Conservation (phyloP, 2,888 invertebrate genomes). For the Brenthis daphne region DNA sequence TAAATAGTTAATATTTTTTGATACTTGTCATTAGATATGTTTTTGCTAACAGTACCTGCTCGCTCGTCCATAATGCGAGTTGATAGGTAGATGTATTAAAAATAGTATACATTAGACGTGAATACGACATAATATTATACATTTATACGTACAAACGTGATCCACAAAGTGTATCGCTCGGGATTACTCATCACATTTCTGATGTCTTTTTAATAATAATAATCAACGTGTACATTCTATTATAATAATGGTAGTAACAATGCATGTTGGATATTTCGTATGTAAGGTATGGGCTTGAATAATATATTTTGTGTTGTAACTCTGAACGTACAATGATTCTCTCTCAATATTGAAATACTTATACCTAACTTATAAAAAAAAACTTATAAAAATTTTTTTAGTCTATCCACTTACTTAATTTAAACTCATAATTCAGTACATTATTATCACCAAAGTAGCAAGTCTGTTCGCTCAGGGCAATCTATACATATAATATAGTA, state of each 20-base stretch:
- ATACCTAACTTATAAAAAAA: too few species aligned
- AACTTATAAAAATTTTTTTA: too few species aligned
- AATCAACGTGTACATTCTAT: slow-evolving; percentile 35
- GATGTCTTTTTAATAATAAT: slow-evolving; percentile 39
- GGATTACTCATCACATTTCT: slow-evolving; percentile 56
- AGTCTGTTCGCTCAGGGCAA: too few species aligned
- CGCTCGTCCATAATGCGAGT: slow-evolving; percentile 81
- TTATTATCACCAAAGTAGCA: too few species aligned
- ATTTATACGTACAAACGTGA: slow-evolving; percentile 40
- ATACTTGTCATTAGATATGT: slow-evolving; percentile 14
- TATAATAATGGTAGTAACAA: slow-evolving; percentile 37
- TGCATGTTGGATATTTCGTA: slow-evolving; percentile 13
- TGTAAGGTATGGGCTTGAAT: not conserved
- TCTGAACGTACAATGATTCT: not conserved
- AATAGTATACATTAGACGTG: slow-evolving; percentile 81
- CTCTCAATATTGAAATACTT: not conserved
- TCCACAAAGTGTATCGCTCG: slow-evolving; percentile 51
- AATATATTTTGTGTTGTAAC: not conserved
- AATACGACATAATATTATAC: slow-evolving; percentile 69
- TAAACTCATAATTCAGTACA: too few species aligned
- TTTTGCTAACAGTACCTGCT: slow-evolving; percentile 64
- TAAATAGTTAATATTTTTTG: not conserved
- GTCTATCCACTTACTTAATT: too few species aligned
- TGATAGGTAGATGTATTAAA: slow-evolving; percentile 83
- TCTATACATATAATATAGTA: too few species aligned